These are phyloP conservation scores for Drosophila malerkotliana DNA, from an alignment of 1,140 invertebrate species.

Conservation along the genomic window DNA sequence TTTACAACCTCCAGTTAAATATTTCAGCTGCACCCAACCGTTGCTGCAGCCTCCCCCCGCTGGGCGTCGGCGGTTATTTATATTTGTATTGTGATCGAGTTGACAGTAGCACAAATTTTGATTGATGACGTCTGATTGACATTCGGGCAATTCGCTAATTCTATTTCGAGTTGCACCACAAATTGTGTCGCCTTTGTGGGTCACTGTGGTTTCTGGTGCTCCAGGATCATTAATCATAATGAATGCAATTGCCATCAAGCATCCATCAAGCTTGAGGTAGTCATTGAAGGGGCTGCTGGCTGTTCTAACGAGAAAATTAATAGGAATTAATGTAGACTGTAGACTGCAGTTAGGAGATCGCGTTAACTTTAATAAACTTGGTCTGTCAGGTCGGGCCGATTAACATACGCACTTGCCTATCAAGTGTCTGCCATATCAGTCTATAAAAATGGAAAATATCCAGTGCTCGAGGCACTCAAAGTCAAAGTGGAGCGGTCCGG, in stretches of 20 bases:
- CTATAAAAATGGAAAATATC: conserved; percentile 75
- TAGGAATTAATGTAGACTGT: conserved; percentile 51
- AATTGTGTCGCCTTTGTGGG: conserved; percentile 42
- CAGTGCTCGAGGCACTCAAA: conserved; percentile 53
- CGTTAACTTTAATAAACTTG: conserved; percentile 76
- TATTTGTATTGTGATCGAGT: conserved; percentile 65
- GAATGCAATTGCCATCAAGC: conserved; percentile 51
- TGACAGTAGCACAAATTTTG: conserved; percentile 79
- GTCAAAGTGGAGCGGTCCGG: conserved; percentile 67
- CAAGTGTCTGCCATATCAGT: conserved; percentile 76
- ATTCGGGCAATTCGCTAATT: conserved; percentile 80
- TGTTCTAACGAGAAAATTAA: conserved; percentile 69
- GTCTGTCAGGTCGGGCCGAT: conserved; percentile 66
- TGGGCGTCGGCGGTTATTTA: conserved; percentile 34
- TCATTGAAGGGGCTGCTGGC: conserved; percentile 14
- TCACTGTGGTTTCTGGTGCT: conserved; percentile 27
- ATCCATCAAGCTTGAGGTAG: conserved; percentile 45
- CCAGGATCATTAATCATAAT: conserved; percentile 71
- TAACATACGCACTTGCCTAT: conserved; percentile 78
- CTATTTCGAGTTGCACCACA: conserved; percentile 57
- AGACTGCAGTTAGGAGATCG: conserved; percentile 23
- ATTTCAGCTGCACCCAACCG: conserved; percentile 63
- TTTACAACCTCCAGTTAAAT: conserved; percentile 71
- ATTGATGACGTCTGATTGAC: conserved; percentile 78
- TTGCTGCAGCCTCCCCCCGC: conserved; percentile 34